Evolutionary conservation across 2,113 vertebrate species (phyloP), one percentile per base, ranked within the genome.

Genomic region (Larimichthys crocea): DNA sequence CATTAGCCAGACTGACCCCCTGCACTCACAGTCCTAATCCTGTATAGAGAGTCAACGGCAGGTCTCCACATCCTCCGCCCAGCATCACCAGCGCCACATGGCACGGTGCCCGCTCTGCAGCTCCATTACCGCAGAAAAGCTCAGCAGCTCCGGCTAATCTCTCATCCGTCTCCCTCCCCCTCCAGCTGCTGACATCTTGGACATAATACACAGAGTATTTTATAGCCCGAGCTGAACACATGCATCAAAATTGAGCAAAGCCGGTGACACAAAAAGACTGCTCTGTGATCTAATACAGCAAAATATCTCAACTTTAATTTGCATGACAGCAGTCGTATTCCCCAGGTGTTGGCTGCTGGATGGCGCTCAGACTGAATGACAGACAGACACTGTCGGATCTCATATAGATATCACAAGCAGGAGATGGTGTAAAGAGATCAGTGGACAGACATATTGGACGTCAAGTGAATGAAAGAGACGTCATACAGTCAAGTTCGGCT

Each of bases 51-150:
- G 3, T 56, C 40, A 86, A 40, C 31, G 5, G 46, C 44, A 76
- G 83, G 65, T 85, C 65, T 83, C 75, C 44, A 19, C 56, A 78
- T 80, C 74, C 79, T 60, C 76, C 22, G 14, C 67, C 57, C 81
- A 60, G 69, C 64, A 83, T 79, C 78, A 53, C 17, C 42, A 16
- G 42, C 1, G 12, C 82, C 62, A 81, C 74, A 82, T 89, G 91
- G 90, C 68, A 42, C 48, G 0, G 7, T 63, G 90, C 77, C 90
- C 84, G 26, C 67, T 70, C 75, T 49, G 68, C 40, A 52, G 82
- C 75, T 86, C 84, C 90, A 89, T 87, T 85, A 90, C 72, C 65
- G 61, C 61, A 72, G 73, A 76, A 66, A 79, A 81, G 79, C 80
- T 78, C 69, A 24, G 59, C 57, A 14, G 62, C 55, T 49, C 10